Evolutionary conservation across 2,797 vertebrate genomes (phyloP).

Genomic region (Rhadinocentrus ornatus): DNA sequence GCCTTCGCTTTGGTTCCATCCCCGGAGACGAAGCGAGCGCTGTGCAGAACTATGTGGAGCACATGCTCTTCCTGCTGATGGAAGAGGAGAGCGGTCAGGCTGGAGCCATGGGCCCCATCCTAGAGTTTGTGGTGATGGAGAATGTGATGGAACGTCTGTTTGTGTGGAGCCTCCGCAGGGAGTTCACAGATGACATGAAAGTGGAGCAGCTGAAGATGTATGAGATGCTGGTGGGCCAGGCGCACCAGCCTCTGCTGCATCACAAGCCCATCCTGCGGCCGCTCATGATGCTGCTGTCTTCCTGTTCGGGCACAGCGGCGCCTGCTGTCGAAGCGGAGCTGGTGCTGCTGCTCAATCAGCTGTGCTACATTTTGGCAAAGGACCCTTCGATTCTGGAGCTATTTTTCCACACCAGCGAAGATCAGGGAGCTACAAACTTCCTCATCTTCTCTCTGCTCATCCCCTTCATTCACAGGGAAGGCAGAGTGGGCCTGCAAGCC

Average conservation of each 20-base stretch:
- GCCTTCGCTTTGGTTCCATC: constrained; percentile 78
- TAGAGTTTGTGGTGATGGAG: constrained; percentile 97
- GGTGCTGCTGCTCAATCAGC: constrained; percentile 93
- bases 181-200: constrained; percentile 97
- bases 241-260: constrained; percentile 93
- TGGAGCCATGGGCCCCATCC: constrained; percentile 94
- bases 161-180: constrained; percentile 94
- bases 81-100: constrained; percentile 91
- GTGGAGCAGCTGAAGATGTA: constrained; percentile 98
- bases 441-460: constrained; percentile 98
- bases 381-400: constrained; percentile 95
- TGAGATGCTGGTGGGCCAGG: constrained; percentile 94
- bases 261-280: constrained; percentile 96
- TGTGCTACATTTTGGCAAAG: constrained; percentile 95
- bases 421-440: constrained; percentile 98
- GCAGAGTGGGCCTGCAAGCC: constrained; percentile 93
- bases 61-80: constrained; percentile 96
- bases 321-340: constrained; percentile 89
- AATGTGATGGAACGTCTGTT: constrained; percentile 99
- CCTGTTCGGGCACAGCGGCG: constrained; percentile 88
- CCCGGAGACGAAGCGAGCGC: constrained; percentile 93
- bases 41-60: constrained; percentile 98
- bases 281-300: constrained; percentile 96
- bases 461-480: constrained; percentile 97
- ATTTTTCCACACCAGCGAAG: constrained; percentile 98